These are phyloP conservation scores for Podarcis lilfordi DNA, from an alignment of 2,797 vertebrate genomes.

Conservation along the genomic window DNA sequence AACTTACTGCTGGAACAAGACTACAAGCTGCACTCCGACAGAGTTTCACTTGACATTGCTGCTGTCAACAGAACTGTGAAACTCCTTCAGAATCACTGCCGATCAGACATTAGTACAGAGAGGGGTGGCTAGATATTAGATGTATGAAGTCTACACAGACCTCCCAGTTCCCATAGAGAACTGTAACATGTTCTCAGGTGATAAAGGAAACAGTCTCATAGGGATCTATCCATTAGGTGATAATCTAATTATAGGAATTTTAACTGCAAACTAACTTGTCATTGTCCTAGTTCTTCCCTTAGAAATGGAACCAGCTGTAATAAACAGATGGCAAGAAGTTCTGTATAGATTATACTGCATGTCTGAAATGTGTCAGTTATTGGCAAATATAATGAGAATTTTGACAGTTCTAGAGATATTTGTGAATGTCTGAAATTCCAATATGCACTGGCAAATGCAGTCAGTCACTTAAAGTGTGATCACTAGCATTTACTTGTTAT, in stretches of 20 bases:
- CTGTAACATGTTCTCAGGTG: not conserved
- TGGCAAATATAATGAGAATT: not conserved
- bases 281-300: not conserved
- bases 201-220: not conserved
- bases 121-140: not conserved
- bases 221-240: not conserved
- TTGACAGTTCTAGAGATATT: not conserved
- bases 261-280: not conserved
- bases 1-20: not conserved
- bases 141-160: not conserved
- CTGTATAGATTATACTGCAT: not conserved
- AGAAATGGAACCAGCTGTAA: not conserved
- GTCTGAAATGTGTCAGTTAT: not conserved
- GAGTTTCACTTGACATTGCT: slow-evolving; percentile 8
- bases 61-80: slow-evolving; percentile 13
- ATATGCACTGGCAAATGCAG: not conserved
- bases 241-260: not conserved
- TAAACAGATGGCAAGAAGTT: not conserved
- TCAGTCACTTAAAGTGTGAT: not conserved
- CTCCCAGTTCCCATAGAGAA: not conserved
- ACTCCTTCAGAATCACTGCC: not conserved
- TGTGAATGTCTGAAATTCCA: not conserved
- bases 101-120: not conserved
- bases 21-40: not conserved
- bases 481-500: not conserved